Base-by-base conservation (phyloP, 2,113 vertebrate genomes). In the Stictonetta naevosa region DNA sequence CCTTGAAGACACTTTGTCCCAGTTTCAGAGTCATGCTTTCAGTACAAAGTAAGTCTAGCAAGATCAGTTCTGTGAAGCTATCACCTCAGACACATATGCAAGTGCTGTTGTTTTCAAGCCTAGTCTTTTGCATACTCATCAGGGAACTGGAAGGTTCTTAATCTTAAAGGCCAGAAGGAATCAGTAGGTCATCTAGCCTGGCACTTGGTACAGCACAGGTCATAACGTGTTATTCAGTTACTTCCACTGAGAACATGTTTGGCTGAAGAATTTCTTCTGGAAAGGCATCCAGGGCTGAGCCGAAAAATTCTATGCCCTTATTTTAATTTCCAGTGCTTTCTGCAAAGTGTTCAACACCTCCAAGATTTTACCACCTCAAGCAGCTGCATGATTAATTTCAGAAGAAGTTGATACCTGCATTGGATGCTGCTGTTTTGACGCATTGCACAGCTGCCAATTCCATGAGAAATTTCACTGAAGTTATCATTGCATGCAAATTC, bases 21-120 rank as follows among this genome's bases (percentile, higher is more conserved):
- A 19, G 15, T 38, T 34, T 12, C 38, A 66, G 59, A 53, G 29
- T 34, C 44, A 55, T 22, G 13, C 11, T 0, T 42, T 23, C 42
- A 59, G 33, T 1, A 11, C 6, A 19, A 59, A 38, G 4, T 11
- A 50, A 36, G 29, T 34, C n/a, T 34, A 48, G 20, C 21, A 33
- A 28, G 68, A 36, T 28, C 46, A 25, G 22, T 0, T 2, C 26
- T 18, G 34, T 9, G 23, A 42, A 26, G 18, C 17, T 7, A 23
- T 14, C 28, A 56, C 31, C 71, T 85, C 58, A 60, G 17, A 8
- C 1, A 1, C 10, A 1, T 7, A 28, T 16, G 7, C 4, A 5
- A 25, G 46, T 0, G 2, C 2, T 1, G 22, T 6, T 4, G 50
- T 25, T 42, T 56, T 23, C 62, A 62, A 38, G 74, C 11, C 28